These are phyloP conservation scores for Apocheima hispidaria DNA, from an alignment of 2,888 invertebrate species.

Conservation along the genomic window DNA sequence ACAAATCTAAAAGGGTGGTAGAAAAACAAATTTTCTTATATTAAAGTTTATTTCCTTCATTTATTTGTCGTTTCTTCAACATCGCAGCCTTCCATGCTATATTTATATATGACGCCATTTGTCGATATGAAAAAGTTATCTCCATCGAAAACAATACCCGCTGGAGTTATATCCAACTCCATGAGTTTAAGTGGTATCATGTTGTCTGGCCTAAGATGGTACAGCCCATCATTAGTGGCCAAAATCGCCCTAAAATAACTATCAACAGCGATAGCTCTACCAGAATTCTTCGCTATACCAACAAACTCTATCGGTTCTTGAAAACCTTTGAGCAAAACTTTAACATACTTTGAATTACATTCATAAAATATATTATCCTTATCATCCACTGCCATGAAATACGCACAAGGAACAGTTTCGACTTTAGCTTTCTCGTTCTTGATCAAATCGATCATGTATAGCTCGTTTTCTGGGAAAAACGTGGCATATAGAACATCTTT, in stretches of 20 bases:
- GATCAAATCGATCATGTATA: slow-evolving; percentile 64
- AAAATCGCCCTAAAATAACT: slow-evolving; percentile 60
- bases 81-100: slow-evolving; percentile 55
- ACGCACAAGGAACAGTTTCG: slow-evolving; percentile 73
- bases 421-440: slow-evolving; percentile 69
- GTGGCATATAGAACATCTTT: slow-evolving; percentile 70
- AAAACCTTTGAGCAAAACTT: slow-evolving; percentile 73
- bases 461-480: slow-evolving; percentile 73
- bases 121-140: slow-evolving; percentile 67
- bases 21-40: neutral
- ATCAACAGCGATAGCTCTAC: slow-evolving; percentile 70
- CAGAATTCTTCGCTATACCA: slow-evolving; percentile 73
- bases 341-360: slow-evolving; percentile 80
- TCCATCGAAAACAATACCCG: slow-evolving; percentile 67
- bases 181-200: slow-evolving; percentile 76
- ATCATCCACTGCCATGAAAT: slow-evolving; percentile 72
- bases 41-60: neutral
- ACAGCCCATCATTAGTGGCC: slow-evolving; percentile 76
- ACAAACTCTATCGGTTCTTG: slow-evolving; percentile 77
- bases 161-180: slow-evolving; percentile 72
- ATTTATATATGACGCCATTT: slow-evolving; percentile 73
- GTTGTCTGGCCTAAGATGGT: slow-evolving; percentile 66
- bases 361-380: slow-evolving; percentile 75
- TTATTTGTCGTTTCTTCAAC: slow-evolving; percentile 17
- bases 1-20: neutral